Evolutionary conservation across 2,797 vertebrate genomes (phyloP).

Genomic region (Benthosema pterotum): DNA sequence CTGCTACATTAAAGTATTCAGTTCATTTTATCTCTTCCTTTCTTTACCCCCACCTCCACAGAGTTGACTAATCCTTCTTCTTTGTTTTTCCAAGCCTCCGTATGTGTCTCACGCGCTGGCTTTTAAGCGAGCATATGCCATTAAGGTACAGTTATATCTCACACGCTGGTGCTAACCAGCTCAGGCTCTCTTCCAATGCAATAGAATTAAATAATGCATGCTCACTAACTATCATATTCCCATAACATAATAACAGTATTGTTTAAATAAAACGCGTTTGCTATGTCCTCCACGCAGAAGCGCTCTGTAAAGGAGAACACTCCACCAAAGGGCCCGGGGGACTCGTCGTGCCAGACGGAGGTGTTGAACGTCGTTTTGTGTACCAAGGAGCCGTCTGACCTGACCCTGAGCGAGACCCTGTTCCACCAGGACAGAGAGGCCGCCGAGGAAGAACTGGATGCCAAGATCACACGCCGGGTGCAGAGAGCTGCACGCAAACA

Average conservation of each 20-base stretch:
- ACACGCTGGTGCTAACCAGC: slow-evolving; percentile 21
- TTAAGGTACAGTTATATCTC: slow-evolving; percentile 86
- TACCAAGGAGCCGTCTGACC: slow-evolving; percentile 62
- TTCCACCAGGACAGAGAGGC: slow-evolving; percentile 83
- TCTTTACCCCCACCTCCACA: no score
- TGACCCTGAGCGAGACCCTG: slow-evolving; percentile 66
- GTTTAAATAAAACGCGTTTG: neutral
- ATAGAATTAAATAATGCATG: neutral
- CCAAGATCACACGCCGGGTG: slow-evolving; percentile 86
- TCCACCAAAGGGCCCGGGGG: slow-evolving; percentile 17
- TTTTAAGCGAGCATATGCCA: slow-evolving; percentile 86
- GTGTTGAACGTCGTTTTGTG: slow-evolving; percentile 58
- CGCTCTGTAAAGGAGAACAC: slow-evolving; percentile 14
- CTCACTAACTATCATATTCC: no score
- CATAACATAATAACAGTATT: no score
- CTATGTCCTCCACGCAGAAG: slow-evolving; percentile 56
- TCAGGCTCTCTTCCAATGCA: neutral
- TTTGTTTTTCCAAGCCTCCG: slow-evolving; percentile 79
- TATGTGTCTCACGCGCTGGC: slow-evolving; percentile 93
- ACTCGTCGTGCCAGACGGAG: slow-evolving; percentile 69
- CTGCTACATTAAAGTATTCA: neutral
- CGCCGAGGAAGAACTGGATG: slow-evolving; percentile 85
- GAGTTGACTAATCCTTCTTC: slow-evolving; percentile 35
- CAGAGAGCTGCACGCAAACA: slow-evolving; percentile 90
- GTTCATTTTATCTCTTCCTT: no score